phyloP scores from a whole-genome alignment of 2,797 vertebrate species.

The Ficedula albicollis region DNA sequence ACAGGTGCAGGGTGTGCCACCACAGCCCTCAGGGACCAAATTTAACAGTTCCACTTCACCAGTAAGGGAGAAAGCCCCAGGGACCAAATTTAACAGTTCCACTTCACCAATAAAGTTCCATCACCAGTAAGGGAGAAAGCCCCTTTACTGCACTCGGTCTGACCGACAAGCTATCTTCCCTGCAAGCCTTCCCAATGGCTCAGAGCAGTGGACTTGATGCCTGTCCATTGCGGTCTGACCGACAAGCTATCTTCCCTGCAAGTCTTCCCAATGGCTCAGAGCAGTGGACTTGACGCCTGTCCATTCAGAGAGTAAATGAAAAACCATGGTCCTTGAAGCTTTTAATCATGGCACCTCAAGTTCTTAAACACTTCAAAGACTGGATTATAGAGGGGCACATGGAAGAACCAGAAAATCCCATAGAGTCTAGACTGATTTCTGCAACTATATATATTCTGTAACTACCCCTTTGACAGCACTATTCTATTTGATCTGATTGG shows the following conservation, averaged over 20 bases:
- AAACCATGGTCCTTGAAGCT: background rate
- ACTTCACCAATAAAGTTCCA: too few species aligned
- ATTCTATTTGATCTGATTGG: background rate
- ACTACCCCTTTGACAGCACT: background rate
- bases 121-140: background rate
- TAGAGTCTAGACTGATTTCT: background rate
- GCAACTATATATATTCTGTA: background rate
- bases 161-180: background rate
- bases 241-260: background rate
- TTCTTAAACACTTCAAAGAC: slow-evolving; percentile 5
- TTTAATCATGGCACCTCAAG: background rate
- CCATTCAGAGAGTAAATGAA: background rate
- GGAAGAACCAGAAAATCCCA: background rate
- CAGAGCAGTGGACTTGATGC: background rate
- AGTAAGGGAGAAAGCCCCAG: background rate
- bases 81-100: background rate
- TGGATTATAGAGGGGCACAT: background rate
- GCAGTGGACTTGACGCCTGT: background rate
- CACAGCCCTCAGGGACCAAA: background rate
- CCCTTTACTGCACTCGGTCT: fast-evolving
- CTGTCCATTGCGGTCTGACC: fast-evolving
- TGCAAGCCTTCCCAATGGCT: background rate
- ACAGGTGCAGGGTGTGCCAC: background rate
- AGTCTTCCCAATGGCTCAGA: background rate
- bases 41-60: background rate